Evolutionary conservation across 1,140 invertebrate species (phyloP), one percentile per base, ranked within the genome.

Genomic region (Arctopsyche grandis): DNA sequence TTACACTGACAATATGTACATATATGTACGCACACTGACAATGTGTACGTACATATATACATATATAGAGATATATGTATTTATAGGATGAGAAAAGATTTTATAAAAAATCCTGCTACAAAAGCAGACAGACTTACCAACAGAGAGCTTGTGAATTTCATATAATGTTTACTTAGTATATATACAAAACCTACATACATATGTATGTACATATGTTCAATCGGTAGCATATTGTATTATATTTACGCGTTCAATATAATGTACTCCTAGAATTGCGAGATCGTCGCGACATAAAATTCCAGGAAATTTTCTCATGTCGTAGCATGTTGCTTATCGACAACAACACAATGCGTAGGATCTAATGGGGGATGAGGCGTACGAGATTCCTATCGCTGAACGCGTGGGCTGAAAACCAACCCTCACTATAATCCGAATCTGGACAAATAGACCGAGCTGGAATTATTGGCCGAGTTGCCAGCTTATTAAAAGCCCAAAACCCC

Each of bases 251-350:
- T n/a, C 46, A 48, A 9, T 48, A 9, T 48, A n/a, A 9, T 9
- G 46, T n/a, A 48, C 9, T 48, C 19, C 5, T 21, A 21, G 14
- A 4, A 16, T 10, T 16, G 19, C 19, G 52, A 56, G 9, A 9
- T 48, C 5, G 14, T 56, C 19, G 14, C 14, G 52, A 56, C 19
- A 38, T 38, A 38, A 38, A 38, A 38, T 38, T 38, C 29, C 29
- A 38, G 29, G 29, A 38, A 38, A 38, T 38, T 38, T 38, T 38
- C 29, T 7, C 29, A 38, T 38, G 29, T 38, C 29, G 29, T 38
- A 38, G 22, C 38, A 22, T 73, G 44, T 73, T 60, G 56, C 56
- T 60, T 21, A 38, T 24, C 38, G 69, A 70, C 60, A 29, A 44
- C 19, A 21, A 66, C 21, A 66, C 38, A 46, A 73, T 43, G 19